These are phyloP conservation scores for Sphaeramia orbicularis DNA, from an alignment of 2,797 vertebrate genomes.

Conservation along the genomic window DNA sequence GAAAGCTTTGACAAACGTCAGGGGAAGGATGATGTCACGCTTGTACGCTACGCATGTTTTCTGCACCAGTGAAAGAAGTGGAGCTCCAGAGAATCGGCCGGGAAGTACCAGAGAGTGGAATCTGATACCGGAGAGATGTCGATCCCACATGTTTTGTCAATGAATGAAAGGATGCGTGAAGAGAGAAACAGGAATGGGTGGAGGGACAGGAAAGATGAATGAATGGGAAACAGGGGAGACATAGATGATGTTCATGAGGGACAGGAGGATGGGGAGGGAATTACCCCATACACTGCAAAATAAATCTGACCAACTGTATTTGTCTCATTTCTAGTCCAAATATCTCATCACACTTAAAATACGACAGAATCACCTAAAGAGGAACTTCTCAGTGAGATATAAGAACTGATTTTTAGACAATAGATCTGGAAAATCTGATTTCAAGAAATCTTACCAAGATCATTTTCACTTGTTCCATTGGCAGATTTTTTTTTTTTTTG, in stretches of 20 bases:
- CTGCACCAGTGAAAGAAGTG: constrained; percentile 41
- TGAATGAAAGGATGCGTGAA: constrained; percentile 52
- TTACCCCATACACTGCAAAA: too few species aligned
- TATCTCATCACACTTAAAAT: too few species aligned
- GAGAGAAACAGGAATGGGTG: constrained; percentile 36
- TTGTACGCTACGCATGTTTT: constrained; percentile 59
- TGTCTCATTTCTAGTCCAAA: too few species aligned
- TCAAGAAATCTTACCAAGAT: too few species aligned
- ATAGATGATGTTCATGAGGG: constrained; percentile 40
- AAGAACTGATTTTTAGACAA: too few species aligned
- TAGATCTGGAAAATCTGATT: too few species aligned
- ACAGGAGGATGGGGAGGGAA: constrained; percentile 18
- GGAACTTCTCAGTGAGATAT: too few species aligned
- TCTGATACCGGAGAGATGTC: constrained; percentile 41
- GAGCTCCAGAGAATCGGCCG: constrained; percentile 73
- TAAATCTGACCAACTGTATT: too few species aligned
- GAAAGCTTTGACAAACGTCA: constrained; percentile 64
- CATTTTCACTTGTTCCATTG: too few species aligned
- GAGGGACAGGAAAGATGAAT: constrained; percentile 53
- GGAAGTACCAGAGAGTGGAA: constrained; percentile 68
- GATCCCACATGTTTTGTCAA: constrained; percentile 53
- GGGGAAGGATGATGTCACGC: constrained; percentile 76
- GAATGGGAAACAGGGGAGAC: constrained; percentile 25
- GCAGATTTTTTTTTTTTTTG: too few species aligned
- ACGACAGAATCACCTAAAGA: too few species aligned